Conservation (phyloP, 2,797 vertebrate species). For the Jordanella pulchra region DNA sequence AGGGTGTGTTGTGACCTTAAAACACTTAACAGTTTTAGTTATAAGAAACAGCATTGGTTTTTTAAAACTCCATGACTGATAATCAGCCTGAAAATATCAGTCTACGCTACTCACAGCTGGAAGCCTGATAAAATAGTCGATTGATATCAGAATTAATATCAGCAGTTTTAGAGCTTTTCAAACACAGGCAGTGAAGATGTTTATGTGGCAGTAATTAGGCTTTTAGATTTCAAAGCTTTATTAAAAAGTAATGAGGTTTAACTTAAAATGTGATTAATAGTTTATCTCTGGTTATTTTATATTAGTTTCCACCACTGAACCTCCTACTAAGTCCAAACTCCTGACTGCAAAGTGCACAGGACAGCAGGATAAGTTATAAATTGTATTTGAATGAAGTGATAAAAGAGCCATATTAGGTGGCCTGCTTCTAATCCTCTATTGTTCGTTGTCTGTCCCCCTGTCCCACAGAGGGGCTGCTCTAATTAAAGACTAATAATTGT, state of each 20-base stretch:
- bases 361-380: constrained; percentile 57
- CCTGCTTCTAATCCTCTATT: constrained; percentile 73
- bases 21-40: no score
- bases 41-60: no score
- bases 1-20: no score
- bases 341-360: constrained; percentile 20
- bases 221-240: no score
- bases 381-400: constrained; percentile 67
- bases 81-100: no score
- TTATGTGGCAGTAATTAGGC: no score
- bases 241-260: not conserved
- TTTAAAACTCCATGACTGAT: no score
- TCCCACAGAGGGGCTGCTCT: constrained; percentile 70
- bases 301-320: constrained; percentile 24
- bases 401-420: constrained; percentile 72
- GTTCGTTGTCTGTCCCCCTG: constrained; percentile 68
- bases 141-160: no score
- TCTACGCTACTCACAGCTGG: no score
- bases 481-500: constrained; percentile 82
- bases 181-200: no score
- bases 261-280: not conserved
- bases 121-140: no score
- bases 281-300: not conserved
- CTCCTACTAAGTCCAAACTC: constrained; percentile 20
- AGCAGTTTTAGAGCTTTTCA: no score